Evolutionary conservation across 1,140 invertebrate species (phyloP).

Genomic region (Drosophila watanabei): DNA sequence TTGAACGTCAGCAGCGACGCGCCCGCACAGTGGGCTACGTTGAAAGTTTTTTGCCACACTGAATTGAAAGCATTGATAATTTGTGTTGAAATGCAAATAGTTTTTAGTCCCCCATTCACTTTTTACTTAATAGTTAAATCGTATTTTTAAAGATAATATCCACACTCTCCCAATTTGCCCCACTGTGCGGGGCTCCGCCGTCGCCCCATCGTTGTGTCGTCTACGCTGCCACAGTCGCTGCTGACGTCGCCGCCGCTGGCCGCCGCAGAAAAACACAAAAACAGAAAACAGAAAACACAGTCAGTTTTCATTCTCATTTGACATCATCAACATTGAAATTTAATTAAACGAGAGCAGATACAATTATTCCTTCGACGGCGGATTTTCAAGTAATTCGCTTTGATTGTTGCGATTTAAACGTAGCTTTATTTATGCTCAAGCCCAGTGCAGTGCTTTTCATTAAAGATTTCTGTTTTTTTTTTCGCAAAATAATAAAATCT

Average conservation of each 20-base stretch:
- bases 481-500: too few relatives aligned
- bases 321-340: slow-evolving; percentile 84
- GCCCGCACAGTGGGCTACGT: slow-evolving; percentile 19
- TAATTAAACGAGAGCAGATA: slow-evolving; percentile 77
- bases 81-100: not conserved
- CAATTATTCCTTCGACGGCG: slow-evolving; percentile 43
- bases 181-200: slow-evolving; percentile 43
- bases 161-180: not conserved
- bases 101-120: too few relatives aligned
- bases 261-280: slow-evolving; percentile 67
- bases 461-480: slow-evolving; percentile 48
- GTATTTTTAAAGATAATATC: not conserved
- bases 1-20: slow-evolving; percentile 65
- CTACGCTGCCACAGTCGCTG: slow-evolving; percentile 24
- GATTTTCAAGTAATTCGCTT: slow-evolving; percentile 60
- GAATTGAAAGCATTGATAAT: too few relatives aligned
- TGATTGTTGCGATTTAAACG: slow-evolving; percentile 36
- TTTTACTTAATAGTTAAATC: not conserved
- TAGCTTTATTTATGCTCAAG: slow-evolving; percentile 60
- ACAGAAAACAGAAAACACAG: slow-evolving; percentile 75
- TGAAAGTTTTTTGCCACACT: not conserved
- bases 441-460: slow-evolving; percentile 58
- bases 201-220: slow-evolving; percentile 44
- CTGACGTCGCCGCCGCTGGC: slow-evolving; percentile 56
- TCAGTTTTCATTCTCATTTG: slow-evolving; percentile 84